Evolutionary conservation across 2,113 vertebrate species (phyloP).

Genomic region (Crotalus horridus): DNA sequence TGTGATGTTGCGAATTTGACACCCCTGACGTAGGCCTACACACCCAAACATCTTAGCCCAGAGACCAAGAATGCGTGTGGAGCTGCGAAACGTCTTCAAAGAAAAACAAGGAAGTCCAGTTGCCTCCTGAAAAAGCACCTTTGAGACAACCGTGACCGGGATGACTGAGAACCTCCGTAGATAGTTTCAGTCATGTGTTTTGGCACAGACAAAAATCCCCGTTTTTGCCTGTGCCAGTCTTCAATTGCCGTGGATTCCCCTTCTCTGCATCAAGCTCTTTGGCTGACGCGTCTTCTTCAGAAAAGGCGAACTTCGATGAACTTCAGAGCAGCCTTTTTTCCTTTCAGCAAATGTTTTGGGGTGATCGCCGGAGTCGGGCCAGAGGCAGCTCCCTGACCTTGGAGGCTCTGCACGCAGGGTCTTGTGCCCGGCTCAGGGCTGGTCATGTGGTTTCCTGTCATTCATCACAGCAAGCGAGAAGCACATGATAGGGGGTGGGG

Average conservation of each 20-base stretch:
- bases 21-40: not conserved
- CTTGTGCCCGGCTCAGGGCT: not conserved
- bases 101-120: too few relatives aligned
- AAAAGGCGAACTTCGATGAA: not conserved
- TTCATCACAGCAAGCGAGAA: constrained; percentile 38
- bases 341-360: not conserved
- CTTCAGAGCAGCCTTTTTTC: not conserved
- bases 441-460: constrained; percentile 45
- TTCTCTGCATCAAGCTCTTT: not conserved
- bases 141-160: too few relatives aligned
- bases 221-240: not conserved
- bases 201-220: not conserved
- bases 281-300: not conserved
- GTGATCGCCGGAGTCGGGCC: not conserved
- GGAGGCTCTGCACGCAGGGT: fast-evolving
- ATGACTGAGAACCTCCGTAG: too few relatives aligned
- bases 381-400: not conserved
- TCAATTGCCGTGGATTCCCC: not conserved
- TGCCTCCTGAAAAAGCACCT: too few relatives aligned
- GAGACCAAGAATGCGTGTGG: not conserved
- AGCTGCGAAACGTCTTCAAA: not conserved
- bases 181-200: not conserved
- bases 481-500: not conserved
- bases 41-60: not conserved
- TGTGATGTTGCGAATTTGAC: too few relatives aligned